Evolutionary conservation across 2,888 invertebrate species (phyloP), one percentile per base, ranked within the genome.

Genomic region (Agrochola litura): DNA sequence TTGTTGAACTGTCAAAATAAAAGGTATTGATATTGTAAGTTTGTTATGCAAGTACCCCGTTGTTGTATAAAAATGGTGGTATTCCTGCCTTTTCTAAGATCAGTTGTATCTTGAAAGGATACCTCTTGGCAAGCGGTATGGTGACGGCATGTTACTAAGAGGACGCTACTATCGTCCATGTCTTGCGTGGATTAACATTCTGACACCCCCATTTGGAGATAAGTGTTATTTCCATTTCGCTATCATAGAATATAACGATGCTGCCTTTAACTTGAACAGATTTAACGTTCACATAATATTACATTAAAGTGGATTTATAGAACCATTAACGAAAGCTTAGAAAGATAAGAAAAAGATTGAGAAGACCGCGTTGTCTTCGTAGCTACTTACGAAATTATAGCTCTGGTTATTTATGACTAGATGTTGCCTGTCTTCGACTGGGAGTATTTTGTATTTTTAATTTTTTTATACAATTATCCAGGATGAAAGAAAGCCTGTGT

Each of bases 301-400:
- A 81, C 81, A 81, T 73, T 73, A 73, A 61, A 73, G 12, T 61
- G 14, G 61, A 73, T 77, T 81, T 77, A 77, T 81, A 63, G 77
- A 73, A 73, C 73, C 81, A 77, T 77, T 77, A 77, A 41, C 54
- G 46, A 77, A 54, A 61, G 61, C 73, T 77, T 54, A 54, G 8
- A 73, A 4, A 25, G 61, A 73, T 77, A 73, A 54, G 73, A 73
- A 80, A 43, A 77, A 73, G 25, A 77, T 54, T 61, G 52, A 77
- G 81, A 43, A 25, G 25, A 46, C 73, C 9, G 14, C 22, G 22
- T 25, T 72, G 22, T 52, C 73, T 71, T 72, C 10, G 41, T 6
- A 43, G 16, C 10, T 19, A 73, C 56, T 73, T 22, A 25, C 37
- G 3, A 52, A 8, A 60, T 60, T 25, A 75, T 49, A 60, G n/a